Conservation (phyloP, 2,797 vertebrate genomes). For the Glossophaga mutica region DNA sequence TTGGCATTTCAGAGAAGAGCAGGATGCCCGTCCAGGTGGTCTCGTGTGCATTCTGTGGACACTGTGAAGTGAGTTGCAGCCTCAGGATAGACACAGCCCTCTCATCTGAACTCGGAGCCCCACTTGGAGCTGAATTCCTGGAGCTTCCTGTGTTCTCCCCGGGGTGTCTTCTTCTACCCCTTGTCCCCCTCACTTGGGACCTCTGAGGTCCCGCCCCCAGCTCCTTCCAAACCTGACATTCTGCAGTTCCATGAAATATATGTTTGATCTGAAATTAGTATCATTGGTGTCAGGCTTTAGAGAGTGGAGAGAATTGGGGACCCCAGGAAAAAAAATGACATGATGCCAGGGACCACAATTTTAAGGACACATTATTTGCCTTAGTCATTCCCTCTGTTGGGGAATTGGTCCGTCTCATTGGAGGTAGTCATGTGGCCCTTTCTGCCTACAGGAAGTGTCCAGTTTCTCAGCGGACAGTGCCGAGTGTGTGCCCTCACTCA, state of each 20-base stretch:
- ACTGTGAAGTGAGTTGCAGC: background rate
- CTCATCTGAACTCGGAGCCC: background rate
- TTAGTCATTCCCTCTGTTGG: background rate
- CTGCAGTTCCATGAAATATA: background rate
- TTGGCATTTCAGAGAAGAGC: background rate
- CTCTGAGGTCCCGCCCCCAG: background rate
- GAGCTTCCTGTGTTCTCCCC: background rate
- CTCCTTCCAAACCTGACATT: background rate
- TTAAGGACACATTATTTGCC: background rate
- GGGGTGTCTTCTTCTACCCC: background rate
- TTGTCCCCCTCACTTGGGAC: background rate
- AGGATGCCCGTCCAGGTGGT: fast-evolving
- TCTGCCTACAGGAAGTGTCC: background rate
- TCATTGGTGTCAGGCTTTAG: background rate
- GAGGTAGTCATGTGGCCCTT: background rate
- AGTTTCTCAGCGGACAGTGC: background rate
- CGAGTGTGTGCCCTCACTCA: background rate
- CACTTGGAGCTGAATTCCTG: background rate
- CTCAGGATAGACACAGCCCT: background rate
- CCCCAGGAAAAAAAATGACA: background rate
- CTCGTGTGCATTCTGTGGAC: background rate
- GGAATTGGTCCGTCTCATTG: background rate
- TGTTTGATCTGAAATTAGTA: background rate
- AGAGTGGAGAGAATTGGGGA: background rate
- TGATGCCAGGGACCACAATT: background rate